These are phyloP conservation scores for Aspidoscelis tigris DNA, from an alignment of 2,113 vertebrate genomes.

Conservation along the genomic window DNA sequence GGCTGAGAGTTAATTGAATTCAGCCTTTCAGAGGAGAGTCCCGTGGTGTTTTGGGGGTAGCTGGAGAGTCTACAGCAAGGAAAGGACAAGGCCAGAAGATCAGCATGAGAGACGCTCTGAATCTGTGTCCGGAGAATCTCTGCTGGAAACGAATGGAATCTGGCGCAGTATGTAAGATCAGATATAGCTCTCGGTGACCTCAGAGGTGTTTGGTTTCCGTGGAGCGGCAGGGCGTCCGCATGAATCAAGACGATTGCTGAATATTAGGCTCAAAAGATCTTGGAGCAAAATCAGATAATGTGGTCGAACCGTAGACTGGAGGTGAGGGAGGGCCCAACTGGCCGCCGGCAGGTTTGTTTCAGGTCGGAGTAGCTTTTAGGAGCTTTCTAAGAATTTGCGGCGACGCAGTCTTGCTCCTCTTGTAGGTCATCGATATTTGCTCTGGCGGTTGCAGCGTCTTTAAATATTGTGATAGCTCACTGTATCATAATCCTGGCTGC, in stretches of 20 bases:
- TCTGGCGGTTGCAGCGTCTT: not conserved
- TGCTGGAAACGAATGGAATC: slow-evolving; percentile 38
- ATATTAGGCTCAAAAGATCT: not conserved
- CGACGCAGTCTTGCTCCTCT: not conserved
- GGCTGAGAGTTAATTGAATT: not conserved
- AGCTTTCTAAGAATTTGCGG: not conserved
- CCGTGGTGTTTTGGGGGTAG: not conserved
- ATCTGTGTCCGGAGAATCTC: not conserved
- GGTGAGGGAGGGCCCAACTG: not conserved
- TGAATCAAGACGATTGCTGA: slow-evolving; percentile 1
- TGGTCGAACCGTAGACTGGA: not conserved
- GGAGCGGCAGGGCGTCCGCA: not conserved
- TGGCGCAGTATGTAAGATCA: slow-evolving; percentile 33
- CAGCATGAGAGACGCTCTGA: slow-evolving; percentile 14
- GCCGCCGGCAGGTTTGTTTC: not conserved
- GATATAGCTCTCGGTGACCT: slow-evolving; percentile 50
- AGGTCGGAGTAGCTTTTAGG: not conserved
- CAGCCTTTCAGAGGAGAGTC: fast-evolving
- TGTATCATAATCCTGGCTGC: no score
- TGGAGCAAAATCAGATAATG: slow-evolving; percentile 4
- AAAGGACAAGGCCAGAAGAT: not conserved
- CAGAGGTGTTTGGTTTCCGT: slow-evolving; percentile 39
- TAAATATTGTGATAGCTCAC: not conserved
- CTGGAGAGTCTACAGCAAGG: not conserved
- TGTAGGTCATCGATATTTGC: not conserved